Base-by-base conservation (phyloP, 2,888 invertebrate genomes). In the Agrochola lychnidis region DNA sequence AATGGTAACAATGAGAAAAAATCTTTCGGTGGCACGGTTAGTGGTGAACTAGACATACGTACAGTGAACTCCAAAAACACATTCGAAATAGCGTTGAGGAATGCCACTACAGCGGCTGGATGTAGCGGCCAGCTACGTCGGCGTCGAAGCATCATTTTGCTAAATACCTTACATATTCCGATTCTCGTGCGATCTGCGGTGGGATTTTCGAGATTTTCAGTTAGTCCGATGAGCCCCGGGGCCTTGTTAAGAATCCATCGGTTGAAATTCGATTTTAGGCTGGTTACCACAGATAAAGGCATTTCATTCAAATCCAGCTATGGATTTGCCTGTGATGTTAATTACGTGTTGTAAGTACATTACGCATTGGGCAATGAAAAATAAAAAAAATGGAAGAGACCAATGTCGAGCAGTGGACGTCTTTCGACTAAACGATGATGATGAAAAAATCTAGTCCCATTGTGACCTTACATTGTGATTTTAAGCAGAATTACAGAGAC, bases 161-260 rank as follows among this genome's bases (percentile, higher is more conserved):
- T 93, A 94, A 96, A 96, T 96, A 91, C 95, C 95, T 93, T 93
- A 95, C 95, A 94, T 95, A 96, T 93, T 95, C 93, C 92, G 91
- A 91, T 94, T 89, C 93, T 93, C 92, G 95, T 94, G 93, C 94
- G 94, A 94, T 94, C 91, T 94, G 93, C 90, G 93, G 94, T 89
- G 92, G 92, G 92, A 96, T 95, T 95, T 95, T 94, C 94, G 94
- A 95, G 94, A 96, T 96, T 96, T 96, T 96, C 95, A 92, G 91
- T 82, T 90, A 84, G 88, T 88, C 89, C 90, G 88, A 82, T 86
- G 83, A 81, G 93, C 94, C 92, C 83, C 90, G 84, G 92, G 92
- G 94, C 93, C 93, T 94, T 91, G 96, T 95, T 96, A 95, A 96
- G 96, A 96, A 96, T 96, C 94, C 89, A 90, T 85, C 88, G 87